phyloP scores from a whole-genome alignment of 2,113 vertebrate genomes.

The Sebastes schlegelii region DNA sequence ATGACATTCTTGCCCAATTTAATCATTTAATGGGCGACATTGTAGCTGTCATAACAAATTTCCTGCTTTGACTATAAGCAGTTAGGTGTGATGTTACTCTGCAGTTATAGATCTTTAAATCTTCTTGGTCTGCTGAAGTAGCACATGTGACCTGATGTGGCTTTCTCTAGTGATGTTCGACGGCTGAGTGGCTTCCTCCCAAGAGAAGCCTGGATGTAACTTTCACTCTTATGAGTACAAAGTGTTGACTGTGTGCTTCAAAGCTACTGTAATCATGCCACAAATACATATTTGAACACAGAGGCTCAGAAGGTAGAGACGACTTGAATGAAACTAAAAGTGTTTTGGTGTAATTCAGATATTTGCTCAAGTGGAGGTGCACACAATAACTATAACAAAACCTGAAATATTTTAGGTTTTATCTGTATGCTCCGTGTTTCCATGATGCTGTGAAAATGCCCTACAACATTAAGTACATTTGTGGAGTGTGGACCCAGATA shows the following conservation, averaged over 20 bases:
- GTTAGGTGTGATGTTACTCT: conserved; percentile 3
- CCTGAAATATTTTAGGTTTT: neutral
- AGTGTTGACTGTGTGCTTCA: conserved; percentile 15
- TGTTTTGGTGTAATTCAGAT: neutral
- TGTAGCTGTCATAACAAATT: neutral
- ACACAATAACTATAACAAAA: neutral
- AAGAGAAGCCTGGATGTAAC: conserved; percentile 22
- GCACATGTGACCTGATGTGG: conserved; percentile 3
- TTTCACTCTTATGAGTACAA: conserved; percentile 1
- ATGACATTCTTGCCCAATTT: conserved; percentile 22
- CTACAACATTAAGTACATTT: conserved; percentile 6
- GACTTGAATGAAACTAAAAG: conserved; percentile 1
- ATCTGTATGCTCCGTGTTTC: conserved; percentile 6
- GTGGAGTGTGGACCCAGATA: conserved; percentile 11
- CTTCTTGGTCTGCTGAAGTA: conserved; percentile 21
- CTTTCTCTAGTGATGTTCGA: conserved; percentile 19
- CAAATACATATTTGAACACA: neutral
- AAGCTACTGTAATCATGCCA: neutral
- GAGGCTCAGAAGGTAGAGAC: neutral
- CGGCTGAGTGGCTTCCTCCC: conserved; percentile 10
- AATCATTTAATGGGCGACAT: neutral
- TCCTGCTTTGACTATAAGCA: neutral
- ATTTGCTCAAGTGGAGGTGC: conserved; percentile 15
- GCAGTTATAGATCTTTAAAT: neutral
- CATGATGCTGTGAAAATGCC: conserved; percentile 6